Conservation (phyloP, 2,797 vertebrate species). For the Cryptoprocta ferox region DNA sequence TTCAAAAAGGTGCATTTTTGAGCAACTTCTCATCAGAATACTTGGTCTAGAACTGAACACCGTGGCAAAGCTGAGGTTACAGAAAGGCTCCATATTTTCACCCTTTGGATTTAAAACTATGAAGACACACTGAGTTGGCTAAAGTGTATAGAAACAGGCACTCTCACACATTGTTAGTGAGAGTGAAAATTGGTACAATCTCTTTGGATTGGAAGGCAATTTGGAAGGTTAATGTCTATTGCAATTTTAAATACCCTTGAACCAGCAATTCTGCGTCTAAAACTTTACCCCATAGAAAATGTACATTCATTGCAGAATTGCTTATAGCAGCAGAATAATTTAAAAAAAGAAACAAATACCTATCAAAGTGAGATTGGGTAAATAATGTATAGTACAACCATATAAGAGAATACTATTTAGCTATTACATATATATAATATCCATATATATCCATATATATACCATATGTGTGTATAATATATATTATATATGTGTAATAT, state of each 20-base stretch:
- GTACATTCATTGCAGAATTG: neutral
- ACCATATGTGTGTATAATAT: no score
- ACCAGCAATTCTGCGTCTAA: neutral
- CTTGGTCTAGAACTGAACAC: neutral
- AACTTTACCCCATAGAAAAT: neutral
- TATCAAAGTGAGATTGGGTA: neutral
- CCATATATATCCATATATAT: no score
- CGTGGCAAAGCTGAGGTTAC: neutral
- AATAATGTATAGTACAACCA: neutral
- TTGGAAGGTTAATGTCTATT: neutral
- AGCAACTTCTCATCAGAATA: conserved; percentile 5
- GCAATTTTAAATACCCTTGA: neutral
- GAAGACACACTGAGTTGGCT: neutral
- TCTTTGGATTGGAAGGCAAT: neutral
- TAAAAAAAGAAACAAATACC: neutral
- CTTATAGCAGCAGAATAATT: conserved; percentile 17
- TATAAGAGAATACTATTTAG: neutral
- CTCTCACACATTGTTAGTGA: neutral
- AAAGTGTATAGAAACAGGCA: neutral
- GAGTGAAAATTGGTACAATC: neutral
- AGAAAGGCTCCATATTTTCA: neutral
- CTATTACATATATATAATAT: neutral
- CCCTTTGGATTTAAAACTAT: conserved; percentile 17
- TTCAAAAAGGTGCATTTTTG: neutral
- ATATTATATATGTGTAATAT: neutral